These are phyloP conservation scores for Sinella curviseta DNA, from an alignment of 1,140 invertebrate genomes.

Conservation along the genomic window DNA sequence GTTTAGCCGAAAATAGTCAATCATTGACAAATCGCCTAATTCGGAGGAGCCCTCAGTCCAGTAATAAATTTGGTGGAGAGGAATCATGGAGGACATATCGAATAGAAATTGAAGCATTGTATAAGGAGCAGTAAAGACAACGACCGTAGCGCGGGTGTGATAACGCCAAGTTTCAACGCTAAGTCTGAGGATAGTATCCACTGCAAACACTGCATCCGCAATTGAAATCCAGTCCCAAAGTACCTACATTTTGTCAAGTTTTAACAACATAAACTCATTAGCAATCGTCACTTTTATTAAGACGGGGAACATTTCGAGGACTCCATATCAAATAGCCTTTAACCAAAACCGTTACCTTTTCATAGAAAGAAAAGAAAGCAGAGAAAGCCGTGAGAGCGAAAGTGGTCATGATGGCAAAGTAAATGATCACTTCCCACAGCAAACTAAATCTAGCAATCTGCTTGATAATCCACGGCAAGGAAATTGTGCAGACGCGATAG, in stretches of 20 bases:
- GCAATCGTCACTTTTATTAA: not conserved
- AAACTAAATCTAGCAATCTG: not conserved
- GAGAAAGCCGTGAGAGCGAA: constrained; percentile 26
- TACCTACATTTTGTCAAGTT: not conserved
- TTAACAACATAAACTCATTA: not conserved
- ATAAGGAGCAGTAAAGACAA: constrained; percentile 24
- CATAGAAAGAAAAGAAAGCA: constrained; percentile 24
- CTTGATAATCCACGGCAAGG: not conserved
- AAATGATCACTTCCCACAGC: constrained; percentile 20
- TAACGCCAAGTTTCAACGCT: constrained; percentile 27
- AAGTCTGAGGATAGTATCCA: constrained; percentile 19
- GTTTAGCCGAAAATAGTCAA: constrained; percentile 37
- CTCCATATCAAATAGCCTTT: not conserved
- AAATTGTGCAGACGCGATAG: not conserved
- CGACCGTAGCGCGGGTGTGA: not conserved
- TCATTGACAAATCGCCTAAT: not conserved
- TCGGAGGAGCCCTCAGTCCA: constrained; percentile 6
- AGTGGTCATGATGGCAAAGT: not conserved
- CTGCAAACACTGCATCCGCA: not conserved
- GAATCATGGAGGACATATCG: constrained; percentile 32
- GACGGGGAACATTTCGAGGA: constrained; percentile 10
- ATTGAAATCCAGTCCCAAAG: not conserved
- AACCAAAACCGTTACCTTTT: not conserved
- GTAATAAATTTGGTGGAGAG: constrained; percentile 35
- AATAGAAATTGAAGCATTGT: constrained; percentile 11